Evolutionary conservation across 2,797 vertebrate genomes (phyloP).

Genomic region (Propithecus perrieri): DNA sequence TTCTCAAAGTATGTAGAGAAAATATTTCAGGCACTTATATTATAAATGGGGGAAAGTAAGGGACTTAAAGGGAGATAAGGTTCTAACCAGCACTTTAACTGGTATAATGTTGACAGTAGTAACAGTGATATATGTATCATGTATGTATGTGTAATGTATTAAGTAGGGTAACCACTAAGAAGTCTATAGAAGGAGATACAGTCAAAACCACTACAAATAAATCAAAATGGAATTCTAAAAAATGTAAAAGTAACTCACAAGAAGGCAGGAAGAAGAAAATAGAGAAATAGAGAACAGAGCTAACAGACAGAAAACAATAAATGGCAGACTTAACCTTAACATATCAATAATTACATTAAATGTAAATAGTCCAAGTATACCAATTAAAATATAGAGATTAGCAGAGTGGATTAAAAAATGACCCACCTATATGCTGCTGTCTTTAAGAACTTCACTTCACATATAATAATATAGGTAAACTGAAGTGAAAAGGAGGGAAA

Average conservation of each 20-base stretch:
- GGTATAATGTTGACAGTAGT: background rate
- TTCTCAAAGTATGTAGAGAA: background rate
- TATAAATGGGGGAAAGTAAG: background rate
- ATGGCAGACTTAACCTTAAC: background rate
- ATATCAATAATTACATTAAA: background rate
- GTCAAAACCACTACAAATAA: conserved; percentile 1
- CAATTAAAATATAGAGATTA: background rate
- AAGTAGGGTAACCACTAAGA: background rate
- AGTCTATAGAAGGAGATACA: background rate
- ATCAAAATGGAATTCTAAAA: background rate
- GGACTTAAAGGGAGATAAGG: background rate
- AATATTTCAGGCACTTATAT: background rate
- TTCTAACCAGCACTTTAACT: background rate
- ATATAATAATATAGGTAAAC: background rate
- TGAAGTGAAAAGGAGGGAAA: background rate
- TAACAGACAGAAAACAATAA: background rate
- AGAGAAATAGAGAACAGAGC: background rate
- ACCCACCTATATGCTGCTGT: background rate
- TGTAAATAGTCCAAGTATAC: background rate
- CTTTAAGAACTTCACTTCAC: background rate
- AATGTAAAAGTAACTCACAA: background rate
- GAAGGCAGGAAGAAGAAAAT: background rate
- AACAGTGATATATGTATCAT: background rate
- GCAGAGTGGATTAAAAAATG: background rate
- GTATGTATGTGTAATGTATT: background rate